A percentile compares a stretch with the other conserved stretches of the same genome.
These are phyloP conservation scores for Falco naumanni DNA, from an alignment of 2,797 vertebrate species.

Conservation along the genomic window DNA sequence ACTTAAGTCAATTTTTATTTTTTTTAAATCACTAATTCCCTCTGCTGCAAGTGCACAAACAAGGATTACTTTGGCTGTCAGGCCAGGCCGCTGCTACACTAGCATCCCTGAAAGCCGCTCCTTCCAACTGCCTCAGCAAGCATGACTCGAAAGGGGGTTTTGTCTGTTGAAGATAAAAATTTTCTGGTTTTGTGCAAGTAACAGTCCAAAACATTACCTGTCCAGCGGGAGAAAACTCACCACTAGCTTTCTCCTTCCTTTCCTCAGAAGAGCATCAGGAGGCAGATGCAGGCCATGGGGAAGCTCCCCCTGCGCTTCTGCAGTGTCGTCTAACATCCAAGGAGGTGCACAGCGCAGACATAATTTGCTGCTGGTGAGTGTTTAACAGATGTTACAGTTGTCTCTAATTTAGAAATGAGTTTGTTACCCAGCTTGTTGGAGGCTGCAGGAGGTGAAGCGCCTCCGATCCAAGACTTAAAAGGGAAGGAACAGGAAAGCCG, in stretches of 20 bases:
- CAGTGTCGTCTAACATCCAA: neutral
- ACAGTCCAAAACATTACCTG: neutral
- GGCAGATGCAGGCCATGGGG: neutral
- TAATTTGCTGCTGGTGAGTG: neutral
- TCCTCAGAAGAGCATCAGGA: neutral
- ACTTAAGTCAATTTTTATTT: neutral
- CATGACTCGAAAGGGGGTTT: neutral
- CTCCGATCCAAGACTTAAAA: neutral
- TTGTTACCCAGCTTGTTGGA: neutral
- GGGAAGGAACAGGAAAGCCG: neutral
- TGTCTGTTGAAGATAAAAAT: neutral
- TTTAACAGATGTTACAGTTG: neutral
- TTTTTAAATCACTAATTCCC: neutral
- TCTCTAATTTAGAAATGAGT: neutral
- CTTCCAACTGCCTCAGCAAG: neutral
- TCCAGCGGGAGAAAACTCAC: neutral
- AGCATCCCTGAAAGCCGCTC: neutral
- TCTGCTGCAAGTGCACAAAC: neutral
- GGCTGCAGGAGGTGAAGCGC: neutral
- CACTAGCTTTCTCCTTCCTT: neutral
- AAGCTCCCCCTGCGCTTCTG: neutral
- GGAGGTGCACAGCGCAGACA: neutral
- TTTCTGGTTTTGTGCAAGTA: neutral
- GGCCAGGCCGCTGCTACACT: neutral
- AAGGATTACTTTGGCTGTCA: neutral